phyloP scores from a whole-genome alignment of 2,113 vertebrate genomes.

The Sylvia atricapilla region DNA sequence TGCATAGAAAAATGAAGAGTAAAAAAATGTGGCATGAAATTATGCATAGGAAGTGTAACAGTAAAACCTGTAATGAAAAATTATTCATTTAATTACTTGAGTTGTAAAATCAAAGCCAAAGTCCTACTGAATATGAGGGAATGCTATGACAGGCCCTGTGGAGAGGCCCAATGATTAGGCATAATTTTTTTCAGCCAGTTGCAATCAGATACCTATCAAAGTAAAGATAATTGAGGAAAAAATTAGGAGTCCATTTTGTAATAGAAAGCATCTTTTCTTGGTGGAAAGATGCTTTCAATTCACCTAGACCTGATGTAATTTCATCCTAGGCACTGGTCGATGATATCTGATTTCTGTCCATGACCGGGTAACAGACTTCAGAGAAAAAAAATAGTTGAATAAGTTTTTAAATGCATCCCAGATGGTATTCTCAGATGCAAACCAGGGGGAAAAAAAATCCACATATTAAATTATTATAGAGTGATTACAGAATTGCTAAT shows the following conservation, averaged over 20 bases:
- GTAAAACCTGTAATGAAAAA: background rate
- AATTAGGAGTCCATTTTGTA: background rate
- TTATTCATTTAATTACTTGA: background rate
- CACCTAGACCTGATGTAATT: background rate
- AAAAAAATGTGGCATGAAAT: background rate
- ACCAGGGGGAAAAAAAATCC: background rate
- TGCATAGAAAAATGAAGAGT: background rate
- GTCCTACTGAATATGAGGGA: background rate
- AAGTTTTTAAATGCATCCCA: background rate
- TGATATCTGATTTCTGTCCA: background rate
- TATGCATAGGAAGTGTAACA: background rate
- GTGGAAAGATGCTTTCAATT: background rate
- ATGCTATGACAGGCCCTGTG: background rate
- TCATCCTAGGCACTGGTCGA: background rate
- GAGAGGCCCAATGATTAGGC: background rate
- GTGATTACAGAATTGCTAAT: background rate
- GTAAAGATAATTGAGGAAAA: background rate
- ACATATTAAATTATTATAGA: background rate
- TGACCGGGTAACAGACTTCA: background rate
- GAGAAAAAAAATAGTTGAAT: background rate
- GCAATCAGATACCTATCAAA: background rate
- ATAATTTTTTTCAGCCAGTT: background rate
- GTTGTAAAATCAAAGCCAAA: background rate
- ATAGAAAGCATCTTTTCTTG: background rate
- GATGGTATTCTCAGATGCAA: background rate